Base-by-base conservation (phyloP, 1,140 invertebrate species). In the Solenopsis invicta region DNA sequence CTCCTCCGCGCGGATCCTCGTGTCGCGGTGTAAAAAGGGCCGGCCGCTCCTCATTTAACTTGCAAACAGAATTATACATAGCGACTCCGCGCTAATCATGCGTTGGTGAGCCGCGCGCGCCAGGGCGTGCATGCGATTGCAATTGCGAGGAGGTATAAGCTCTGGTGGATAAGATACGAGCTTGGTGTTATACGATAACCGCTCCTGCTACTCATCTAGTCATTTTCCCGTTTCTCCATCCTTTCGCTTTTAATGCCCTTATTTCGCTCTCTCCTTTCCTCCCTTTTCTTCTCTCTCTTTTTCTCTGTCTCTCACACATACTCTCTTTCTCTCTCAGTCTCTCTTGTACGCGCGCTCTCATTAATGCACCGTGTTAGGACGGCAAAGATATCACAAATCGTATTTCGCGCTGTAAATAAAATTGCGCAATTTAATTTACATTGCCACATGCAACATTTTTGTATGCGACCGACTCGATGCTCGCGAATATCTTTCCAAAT, bases 51-150 rank as follows among this genome's bases (percentile, higher is more conserved):
- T 85, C 59, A 77, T 77, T 85, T 85, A 85, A 85, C 72, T 85
- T 85, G 59, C 82, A 85, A 85, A 77, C 59, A 64, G 41, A 85
- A 77, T 77, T 85, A 85, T 85, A 62, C 82, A 29, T 66, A 12
- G 67, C 80, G 18, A 72, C 52, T 72, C 41, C 59, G 66, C 21
- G 66, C 66, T 82, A 82, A 82, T 82, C 67, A 82, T 82, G 80
- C 52, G 67, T 74, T 61, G 67, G 67, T 21, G 37, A 54, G 18
- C 52, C n/a, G 48, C 59, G 61, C 80, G 37, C 45, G 18, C 41
- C 67, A 24, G 29, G n/a, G 29, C 16, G 12, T 48, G 37, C 16
- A 24, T 54, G 56, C 24, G 56, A 10, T 50, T 37, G 72, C 45
- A 66, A 66, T 52, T 64, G 72, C 82, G 29, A 56, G 72, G 69